Evolutionary conservation across 2,113 vertebrate species (phyloP).

Genomic region (Psammodynastes pulverulentus): DNA sequence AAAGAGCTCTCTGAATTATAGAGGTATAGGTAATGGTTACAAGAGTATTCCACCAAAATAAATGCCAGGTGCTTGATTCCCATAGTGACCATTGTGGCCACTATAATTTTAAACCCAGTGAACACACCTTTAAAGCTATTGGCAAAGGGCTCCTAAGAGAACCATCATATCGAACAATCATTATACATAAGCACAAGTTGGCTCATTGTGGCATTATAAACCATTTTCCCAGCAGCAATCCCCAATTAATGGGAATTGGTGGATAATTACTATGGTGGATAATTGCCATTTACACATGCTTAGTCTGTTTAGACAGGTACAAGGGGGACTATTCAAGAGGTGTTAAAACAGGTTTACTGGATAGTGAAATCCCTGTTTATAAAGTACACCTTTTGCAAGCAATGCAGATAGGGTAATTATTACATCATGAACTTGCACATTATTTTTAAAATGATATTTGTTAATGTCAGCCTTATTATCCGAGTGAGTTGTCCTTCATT

Average conservation of each 20-base stretch:
- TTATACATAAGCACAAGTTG: not conserved
- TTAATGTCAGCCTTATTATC: not conserved
- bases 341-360: not conserved
- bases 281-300: not conserved
- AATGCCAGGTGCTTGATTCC: conserved; percentile 1
- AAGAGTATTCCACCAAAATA: not conserved
- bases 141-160: fast-evolving
- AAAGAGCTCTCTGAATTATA: not conserved
- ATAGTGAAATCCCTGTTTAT: not conserved
- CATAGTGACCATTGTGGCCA: not conserved
- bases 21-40: not conserved
- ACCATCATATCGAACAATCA: not conserved
- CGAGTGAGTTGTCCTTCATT: not conserved
- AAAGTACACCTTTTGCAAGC: not conserved
- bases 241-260: not conserved
- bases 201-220: not conserved
- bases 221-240: not conserved
- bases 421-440: not conserved
- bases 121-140: not conserved
- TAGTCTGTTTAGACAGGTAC: not conserved
- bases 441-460: not conserved
- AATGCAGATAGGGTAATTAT: not conserved
- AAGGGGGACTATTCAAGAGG: not conserved
- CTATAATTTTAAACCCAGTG: conserved; percentile 21
- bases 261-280: not conserved